Evolutionary conservation across 2,113 vertebrate species (phyloP), one percentile per base, ranked within the genome.

Genomic region (Hyla sarda): DNA sequence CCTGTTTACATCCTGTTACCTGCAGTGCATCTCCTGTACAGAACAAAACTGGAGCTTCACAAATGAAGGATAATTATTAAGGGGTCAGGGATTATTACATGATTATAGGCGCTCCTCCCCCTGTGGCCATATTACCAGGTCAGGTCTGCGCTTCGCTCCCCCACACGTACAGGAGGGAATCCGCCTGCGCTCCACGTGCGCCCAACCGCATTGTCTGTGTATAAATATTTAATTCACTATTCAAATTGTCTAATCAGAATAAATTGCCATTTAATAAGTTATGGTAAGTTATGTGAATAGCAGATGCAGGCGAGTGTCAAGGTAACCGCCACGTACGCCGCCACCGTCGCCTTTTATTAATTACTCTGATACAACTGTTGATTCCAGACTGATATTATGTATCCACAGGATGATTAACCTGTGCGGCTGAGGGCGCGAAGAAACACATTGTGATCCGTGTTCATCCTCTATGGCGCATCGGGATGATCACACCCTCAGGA

Each of bases 231-330:
- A 25, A 86, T 86, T 71, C 72, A 73, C 67, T 86, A 60, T 86
- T 74, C 77, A 81, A 86, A 86, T 86, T 86, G 85, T 86, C 85
- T 86, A 86, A 86, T 86, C 69, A 86, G 85, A 81, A 86, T 86
- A 86, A 86, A 86, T 86, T 86, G 77, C 52, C 85, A 62, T 86
- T 80, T 86, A 86, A 86, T 86, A 86, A 81, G 77, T 86, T 73
- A 72, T 86, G 84, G 75, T 79, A 23, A 71, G 84, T 81, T 86
- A 81, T 81, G 71, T 48, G 67, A 81, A 74, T 58, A 73, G 52
- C 77, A 73, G 47, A 81, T 81, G 85, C 47, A 30, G 76, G 76
- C 48, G 62, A 72, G 75, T 23, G 67, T 54, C 25, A 72, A 56
- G 34, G 65, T 67, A 67, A 78, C 56, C 28, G 28, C 65, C 65